phyloP scores from a whole-genome alignment of 2,888 invertebrate species.

The Apodemia hepburni region DNA sequence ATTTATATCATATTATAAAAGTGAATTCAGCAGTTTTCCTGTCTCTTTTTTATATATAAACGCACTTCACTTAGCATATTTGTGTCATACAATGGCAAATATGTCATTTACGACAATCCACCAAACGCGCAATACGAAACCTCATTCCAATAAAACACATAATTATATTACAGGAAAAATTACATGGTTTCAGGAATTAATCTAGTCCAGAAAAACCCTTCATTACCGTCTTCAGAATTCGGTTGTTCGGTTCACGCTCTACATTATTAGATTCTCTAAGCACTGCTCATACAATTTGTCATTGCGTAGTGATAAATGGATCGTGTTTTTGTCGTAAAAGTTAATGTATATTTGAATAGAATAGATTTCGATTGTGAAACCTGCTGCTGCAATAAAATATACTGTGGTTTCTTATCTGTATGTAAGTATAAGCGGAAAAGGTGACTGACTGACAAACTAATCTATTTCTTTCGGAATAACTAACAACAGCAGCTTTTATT shows the following conservation, averaged over 20 bases:
- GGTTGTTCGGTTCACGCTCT: neutral
- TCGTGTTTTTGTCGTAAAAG: constrained; percentile 15
- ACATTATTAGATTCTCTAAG: neutral
- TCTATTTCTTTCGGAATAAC: neutral
- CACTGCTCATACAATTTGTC: constrained; percentile 10
- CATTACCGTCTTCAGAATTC: neutral
- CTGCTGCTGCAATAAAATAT: neutral
- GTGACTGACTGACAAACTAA: neutral
- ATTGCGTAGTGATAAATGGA: constrained; percentile 15
- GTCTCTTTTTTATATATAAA: no score
- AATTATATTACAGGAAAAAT: no score
- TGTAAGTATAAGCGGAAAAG: neutral
- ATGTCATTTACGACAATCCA: no score
- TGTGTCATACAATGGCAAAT: no score
- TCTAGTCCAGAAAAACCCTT: no score
- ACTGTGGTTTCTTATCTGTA: neutral
- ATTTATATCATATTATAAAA: no score
- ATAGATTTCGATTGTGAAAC: constrained; percentile 11
- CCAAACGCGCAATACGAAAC: no score
- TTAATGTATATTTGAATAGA: constrained; percentile 15
- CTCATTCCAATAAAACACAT: no score
- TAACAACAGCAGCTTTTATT: neutral
- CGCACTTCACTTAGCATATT: no score
- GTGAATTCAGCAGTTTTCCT: no score
- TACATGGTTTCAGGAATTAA: no score